Evolutionary conservation across 2,888 invertebrate species (phyloP).

Genomic region (Mimas tiliae): DNA sequence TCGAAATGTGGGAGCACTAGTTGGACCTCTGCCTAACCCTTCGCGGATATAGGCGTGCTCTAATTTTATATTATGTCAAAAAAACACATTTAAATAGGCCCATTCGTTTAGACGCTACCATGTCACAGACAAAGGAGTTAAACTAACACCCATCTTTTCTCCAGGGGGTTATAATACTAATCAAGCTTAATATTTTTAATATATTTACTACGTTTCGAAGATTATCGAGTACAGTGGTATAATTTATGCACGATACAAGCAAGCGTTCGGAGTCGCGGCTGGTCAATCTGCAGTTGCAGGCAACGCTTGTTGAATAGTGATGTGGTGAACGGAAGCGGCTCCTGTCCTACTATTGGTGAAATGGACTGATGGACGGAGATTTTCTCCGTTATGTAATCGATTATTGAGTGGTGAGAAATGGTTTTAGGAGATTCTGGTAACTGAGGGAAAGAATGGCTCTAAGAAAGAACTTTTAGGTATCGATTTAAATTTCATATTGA

Average conservation of each 20-base stretch:
- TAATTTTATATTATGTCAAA: too few species aligned
- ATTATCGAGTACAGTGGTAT: neutral
- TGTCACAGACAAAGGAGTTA: too few species aligned
- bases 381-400: slow-evolving; percentile 16
- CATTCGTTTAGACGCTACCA: too few species aligned
- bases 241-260: slow-evolving; percentile 25
- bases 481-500: neutral
- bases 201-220: too few species aligned
- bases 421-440: neutral
- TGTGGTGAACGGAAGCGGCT: slow-evolving; percentile 25
- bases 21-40: too few species aligned
- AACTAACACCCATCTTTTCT: too few species aligned
- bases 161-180: too few species aligned
- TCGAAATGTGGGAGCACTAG: too few species aligned
- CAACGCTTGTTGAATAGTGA: slow-evolving; percentile 30
- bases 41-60: too few species aligned
- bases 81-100: too few species aligned
- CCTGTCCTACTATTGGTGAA: slow-evolving; percentile 24
- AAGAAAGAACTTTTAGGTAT: neutral
- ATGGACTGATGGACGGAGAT: slow-evolving; percentile 11
- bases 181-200: too few species aligned
- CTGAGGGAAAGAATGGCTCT: too few species aligned
- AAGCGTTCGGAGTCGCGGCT: slow-evolving; percentile 18
- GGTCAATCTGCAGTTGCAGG: slow-evolving; percentile 26
- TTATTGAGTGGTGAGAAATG: neutral